Evolutionary conservation across 1,140 invertebrate species (phyloP), one percentile per base, ranked within the genome.

Genomic region (Chelonus insularis): DNA sequence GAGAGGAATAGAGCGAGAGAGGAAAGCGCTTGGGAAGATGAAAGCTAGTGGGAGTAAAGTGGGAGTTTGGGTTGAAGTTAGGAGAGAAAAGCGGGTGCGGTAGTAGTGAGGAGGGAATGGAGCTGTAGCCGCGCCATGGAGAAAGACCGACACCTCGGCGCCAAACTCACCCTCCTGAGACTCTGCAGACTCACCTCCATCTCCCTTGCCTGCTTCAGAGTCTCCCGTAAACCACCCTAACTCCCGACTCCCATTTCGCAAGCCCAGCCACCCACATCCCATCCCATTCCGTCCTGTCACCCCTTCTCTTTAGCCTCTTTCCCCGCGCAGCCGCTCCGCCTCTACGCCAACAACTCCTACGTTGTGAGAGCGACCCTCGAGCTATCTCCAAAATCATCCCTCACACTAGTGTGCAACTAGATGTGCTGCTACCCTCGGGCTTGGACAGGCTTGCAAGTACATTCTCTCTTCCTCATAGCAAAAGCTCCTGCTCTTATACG

Each of bases 381-480:
- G 77, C 79, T 79, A 81, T 81, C 78, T 82, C 77, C 77, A 74
- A 82, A 82, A 82, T 80, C 77, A 82, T 81, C 78, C 79, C 77
- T 77, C 77, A 79, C 74, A 78, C 75, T 78, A 70, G 72, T 66
- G 70, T 69, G 65, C 48, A 45, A 65, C 43, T n/a, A 39, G 52
- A 39, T 43, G 63, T 62, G 64, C 70, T 62, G 63, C 70, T 74
- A 75, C 76, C 73, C 76, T 76, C 73, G 69, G 77, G 77, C 69
- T 77, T 70, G 76, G 67, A 69, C 66, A 36, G 14, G 52, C 6
- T 55, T 32, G 34, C 34, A 55, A 55, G 36, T 55, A 55, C 36
- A 21, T 51, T 32, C 37, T 47, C 25, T 37, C 39, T 51, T 62
- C 52, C 20, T 23, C 14, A 18, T 18, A 4, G 36, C 9, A 5